Base-by-base conservation (phyloP, 2,797 vertebrate species). In the Kryptolebias ocellatus region DNA sequence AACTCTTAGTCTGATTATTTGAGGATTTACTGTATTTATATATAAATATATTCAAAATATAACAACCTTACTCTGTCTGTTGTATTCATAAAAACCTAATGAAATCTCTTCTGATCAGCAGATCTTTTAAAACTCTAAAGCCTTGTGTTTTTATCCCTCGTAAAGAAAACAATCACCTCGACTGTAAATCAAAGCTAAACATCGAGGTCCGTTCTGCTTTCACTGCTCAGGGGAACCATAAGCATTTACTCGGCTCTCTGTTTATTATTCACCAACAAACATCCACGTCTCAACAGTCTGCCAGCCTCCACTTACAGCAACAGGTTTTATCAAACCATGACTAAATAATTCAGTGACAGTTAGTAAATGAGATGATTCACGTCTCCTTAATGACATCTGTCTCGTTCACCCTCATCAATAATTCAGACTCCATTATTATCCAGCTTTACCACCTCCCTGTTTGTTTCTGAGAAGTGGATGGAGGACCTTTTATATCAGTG, bases 381-480 rank as follows among this genome's bases (percentile, higher is more conserved):
- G 53, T 74, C 73, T 80, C 74, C 83, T 89, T 88, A 92, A 84
- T 87, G 86, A 90, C 72, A 78, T 83, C 73, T 73, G 70, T 84
- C 68, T 86, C 67, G 70, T 81, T 75, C 8, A n/a, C 52, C 53
- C 64, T 64, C 12, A 74, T 93, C 72, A 90, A 93, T 93, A 87
- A 93, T 94, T 93, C 84, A 93, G 72, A 58, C 56, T 70, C 60
- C 70, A 72, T 87, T 79, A 86, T 84, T 64, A 86, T 79, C 46
- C 44, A 3, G 59, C 75, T 65, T 80, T 67, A 75, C 75, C 69
- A 66, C 64, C 67, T 66, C 67, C 17, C 60, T 56, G 79, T 84
- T 85, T 80, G 79, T 82, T 83, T 83, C 74, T 2, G 45, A 63
- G 59, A 64, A 0, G 60, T 55, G 3, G 7, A 63, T 54, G 44